Conservation (phyloP, 2,113 vertebrate species). For the Falco punctatus region DNA sequence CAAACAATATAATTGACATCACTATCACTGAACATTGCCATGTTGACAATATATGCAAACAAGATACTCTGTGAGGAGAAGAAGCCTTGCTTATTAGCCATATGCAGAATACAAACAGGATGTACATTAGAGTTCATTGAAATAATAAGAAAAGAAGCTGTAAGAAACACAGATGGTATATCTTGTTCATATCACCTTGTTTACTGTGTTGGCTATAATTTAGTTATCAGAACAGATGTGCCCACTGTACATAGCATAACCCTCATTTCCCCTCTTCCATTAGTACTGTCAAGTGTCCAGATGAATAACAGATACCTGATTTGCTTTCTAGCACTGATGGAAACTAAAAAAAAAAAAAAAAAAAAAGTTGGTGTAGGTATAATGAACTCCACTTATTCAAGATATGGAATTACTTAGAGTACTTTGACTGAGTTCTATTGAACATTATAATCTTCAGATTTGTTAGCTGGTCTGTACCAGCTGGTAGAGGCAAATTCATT, state of each 20-base stretch:
- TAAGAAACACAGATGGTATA: conserved; percentile 37
- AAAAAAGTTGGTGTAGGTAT: background rate
- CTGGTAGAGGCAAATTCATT: background rate
- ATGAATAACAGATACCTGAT: background rate
- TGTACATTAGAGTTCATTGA: background rate
- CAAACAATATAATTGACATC: background rate
- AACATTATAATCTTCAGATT: background rate
- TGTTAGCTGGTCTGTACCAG: background rate
- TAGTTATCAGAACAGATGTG: conserved; percentile 55
- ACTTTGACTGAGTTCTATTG: background rate
- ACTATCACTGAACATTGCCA: background rate
- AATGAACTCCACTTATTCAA: background rate
- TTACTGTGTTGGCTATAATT: background rate
- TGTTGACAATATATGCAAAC: background rate
- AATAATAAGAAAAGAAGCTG: conserved; percentile 6
- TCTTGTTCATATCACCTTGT: conserved; percentile 37
- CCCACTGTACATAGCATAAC: background rate
- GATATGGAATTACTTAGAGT: background rate
- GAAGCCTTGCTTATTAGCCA: background rate
- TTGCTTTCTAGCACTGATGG: background rate
- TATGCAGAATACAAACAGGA: background rate
- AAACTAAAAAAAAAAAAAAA: background rate
- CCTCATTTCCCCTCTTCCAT: background rate
- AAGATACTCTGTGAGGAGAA: background rate
- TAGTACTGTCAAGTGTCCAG: background rate